Evolutionary conservation across 92 coral and sea anemone species (phyloP).

Genomic region (Palythoa grandiflora): DNA sequence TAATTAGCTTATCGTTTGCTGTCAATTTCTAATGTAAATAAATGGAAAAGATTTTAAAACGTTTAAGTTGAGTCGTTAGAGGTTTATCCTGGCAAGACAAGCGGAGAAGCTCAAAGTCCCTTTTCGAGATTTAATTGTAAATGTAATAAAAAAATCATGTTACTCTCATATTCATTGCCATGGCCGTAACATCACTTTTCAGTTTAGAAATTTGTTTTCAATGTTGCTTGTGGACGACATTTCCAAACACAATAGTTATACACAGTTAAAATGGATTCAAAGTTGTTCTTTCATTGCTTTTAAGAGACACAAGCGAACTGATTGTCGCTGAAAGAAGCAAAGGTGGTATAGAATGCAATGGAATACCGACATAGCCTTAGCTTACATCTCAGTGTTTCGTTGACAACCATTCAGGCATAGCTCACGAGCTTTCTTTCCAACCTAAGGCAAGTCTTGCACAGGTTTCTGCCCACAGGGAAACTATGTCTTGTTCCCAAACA

Average conservation of each 20-base stretch:
- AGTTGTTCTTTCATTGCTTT: neutral
- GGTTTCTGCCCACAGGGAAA: neutral
- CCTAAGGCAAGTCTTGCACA: neutral
- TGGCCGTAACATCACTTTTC: neutral
- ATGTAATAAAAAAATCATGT: too few species aligned
- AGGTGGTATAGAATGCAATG: neutral
- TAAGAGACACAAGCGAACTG: neutral
- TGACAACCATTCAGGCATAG: neutral
- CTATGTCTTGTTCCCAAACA: neutral
- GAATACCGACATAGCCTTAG: conserved; percentile 19
- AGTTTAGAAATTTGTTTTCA: neutral
- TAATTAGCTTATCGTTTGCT: too few species aligned
- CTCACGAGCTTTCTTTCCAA: neutral
- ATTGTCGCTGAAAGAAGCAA: conserved; percentile 14
- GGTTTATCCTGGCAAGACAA: too few species aligned
- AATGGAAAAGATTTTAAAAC: too few species aligned
- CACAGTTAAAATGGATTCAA: neutral
- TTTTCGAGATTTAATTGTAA: too few species aligned
- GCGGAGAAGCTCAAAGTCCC: too few species aligned
- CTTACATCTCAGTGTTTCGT: neutral
- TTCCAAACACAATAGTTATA: neutral
- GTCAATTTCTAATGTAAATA: too few species aligned
- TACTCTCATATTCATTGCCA: neutral
- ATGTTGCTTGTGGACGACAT: neutral
- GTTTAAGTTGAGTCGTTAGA: too few species aligned